Conservation (phyloP, 1,140 invertebrate genomes). For the Zaprionus taronus region DNA sequence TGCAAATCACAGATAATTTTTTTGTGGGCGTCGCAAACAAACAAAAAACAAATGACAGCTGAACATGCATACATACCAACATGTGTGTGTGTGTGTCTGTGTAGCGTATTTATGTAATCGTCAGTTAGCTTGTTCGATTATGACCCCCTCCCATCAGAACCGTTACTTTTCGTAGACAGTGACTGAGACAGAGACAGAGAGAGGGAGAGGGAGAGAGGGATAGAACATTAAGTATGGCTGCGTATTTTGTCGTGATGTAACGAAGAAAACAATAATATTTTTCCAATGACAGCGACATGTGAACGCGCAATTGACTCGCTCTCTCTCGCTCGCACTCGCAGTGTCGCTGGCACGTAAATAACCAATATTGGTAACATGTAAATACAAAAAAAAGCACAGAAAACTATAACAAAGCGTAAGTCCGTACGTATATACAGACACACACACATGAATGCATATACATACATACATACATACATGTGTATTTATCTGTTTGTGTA, state of each 20-base stretch:
- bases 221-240: neutral
- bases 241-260: conserved; percentile 32
- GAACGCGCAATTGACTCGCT: conserved; percentile 25
- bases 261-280: conserved; percentile 25
- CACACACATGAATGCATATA: neutral
- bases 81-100: neutral
- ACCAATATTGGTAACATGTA: conserved; percentile 37
- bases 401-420: conserved; percentile 39
- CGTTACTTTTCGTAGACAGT: neutral
- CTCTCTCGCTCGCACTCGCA: neutral
- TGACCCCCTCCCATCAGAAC: neutral
- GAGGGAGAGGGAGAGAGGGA: neutral
- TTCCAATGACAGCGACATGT: conserved; percentile 26
- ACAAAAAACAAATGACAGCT: conserved; percentile 8
- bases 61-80: neutral
- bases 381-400: conserved; percentile 54
- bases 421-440: conserved; percentile 4
- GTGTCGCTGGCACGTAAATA: conserved; percentile 8
- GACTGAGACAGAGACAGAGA: neutral
- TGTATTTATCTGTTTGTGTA: conserved; percentile 24
- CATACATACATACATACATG: neutral
- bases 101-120: conserved; percentile 36
- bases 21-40: conserved; percentile 18
- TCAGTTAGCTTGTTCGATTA: conserved; percentile 15
- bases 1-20: conserved; percentile 5